Evolutionary conservation across 2,888 invertebrate genomes (phyloP), one percentile per base, ranked within the genome.

Genomic region (Lagria hirta): DNA sequence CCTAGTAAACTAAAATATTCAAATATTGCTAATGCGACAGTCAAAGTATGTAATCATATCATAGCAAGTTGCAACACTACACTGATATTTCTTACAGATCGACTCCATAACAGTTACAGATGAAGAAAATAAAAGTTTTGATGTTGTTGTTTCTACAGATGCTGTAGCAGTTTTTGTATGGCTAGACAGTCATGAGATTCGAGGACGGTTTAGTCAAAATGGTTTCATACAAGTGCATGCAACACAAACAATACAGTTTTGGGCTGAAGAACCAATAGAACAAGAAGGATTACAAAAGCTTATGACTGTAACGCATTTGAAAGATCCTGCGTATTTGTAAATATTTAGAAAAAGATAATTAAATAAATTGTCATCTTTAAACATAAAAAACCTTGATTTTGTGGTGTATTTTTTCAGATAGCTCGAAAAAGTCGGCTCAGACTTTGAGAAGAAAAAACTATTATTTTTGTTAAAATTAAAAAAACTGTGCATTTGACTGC

Each of bases 171-270:
- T 83, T 4, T 88, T 86, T 66, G 78, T 87, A 1, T 87, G 85
- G 84, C 65, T 86, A 10, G 83, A 85, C 49, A 65, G 77, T 0
- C 68, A 65, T 2, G 64, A 68, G 1, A 62, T 73, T 21, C 65
- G 60, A 7, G 90, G 90, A 1, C 72, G 70, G 43, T 90, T 90
- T 66, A 81, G 83, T 1, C 82, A 87, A 52, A 90, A 92, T 68
- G 91, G 90, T 0, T 83, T 90, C 46, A 28, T 69, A 16, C 64
- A 59, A 57, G 52, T 66, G 12, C 52, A 46, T 12, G 22, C 48
- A 8, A 43, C 16, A 3, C 65, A 58, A 48, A 59, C 36, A 5
- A 50, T 69, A 2, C 49, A 51, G 11, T 68, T 70, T 45, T 42
- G 46, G 10, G 50, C 63, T 23, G 48, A 58, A n/a, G 43, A 49